These are phyloP conservation scores for Teleiodes luculella DNA, from an alignment of 2,888 invertebrate genomes.

Conservation along the genomic window DNA sequence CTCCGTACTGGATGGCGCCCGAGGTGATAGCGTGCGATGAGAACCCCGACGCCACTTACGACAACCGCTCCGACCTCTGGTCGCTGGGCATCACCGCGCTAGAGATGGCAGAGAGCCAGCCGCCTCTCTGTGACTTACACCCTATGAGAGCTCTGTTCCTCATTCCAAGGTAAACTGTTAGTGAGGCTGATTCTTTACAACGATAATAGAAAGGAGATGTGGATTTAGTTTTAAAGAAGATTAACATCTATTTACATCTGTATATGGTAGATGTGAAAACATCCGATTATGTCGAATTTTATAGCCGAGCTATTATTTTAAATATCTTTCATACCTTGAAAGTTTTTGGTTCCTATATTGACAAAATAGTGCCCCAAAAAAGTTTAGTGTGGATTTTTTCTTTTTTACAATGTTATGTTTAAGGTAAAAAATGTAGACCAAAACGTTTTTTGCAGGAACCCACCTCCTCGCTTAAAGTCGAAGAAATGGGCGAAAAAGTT, in stretches of 20 bases:
- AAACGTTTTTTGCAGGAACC: constrained; percentile 82
- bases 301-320: too few relatives aligned
- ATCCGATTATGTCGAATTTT: too few relatives aligned
- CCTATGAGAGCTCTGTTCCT: constrained; percentile 99
- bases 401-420: too few relatives aligned
- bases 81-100: constrained; percentile 97
- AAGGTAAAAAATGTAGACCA: not conserved
- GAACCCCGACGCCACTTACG: constrained; percentile 99
- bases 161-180: constrained; percentile 87
- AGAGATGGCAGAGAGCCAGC: constrained; percentile 99
- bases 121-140: constrained; percentile 99
- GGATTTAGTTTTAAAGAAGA: too few relatives aligned
- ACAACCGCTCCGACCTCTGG: constrained; percentile 96
- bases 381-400: too few relatives aligned
- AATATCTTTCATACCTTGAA: too few relatives aligned
- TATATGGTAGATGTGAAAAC: too few relatives aligned
- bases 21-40: constrained; percentile 99
- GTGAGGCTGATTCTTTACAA: too few relatives aligned
- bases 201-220: too few relatives aligned
- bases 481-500: constrained; percentile 99
- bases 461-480: constrained; percentile 97
- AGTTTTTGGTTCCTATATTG: too few relatives aligned
- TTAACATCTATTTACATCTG: too few relatives aligned
- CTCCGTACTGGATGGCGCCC: constrained; percentile 99
- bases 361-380: too few relatives aligned